Evolutionary conservation across 2,888 invertebrate genomes (phyloP), one percentile per base, ranked within the genome.

Genomic region (Lasioglossum oenotherae): DNA sequence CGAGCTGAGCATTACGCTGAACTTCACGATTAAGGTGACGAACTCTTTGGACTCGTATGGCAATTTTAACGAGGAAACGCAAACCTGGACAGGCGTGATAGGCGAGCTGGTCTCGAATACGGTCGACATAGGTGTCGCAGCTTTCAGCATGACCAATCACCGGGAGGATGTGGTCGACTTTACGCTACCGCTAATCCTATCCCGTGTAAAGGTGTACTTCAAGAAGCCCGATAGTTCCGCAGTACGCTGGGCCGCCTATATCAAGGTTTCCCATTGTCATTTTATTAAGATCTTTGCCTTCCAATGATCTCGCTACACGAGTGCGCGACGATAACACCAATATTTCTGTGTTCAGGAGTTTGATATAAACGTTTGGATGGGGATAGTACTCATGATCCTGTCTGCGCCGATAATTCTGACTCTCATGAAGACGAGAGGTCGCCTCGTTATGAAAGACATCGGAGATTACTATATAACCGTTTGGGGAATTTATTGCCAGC

Each of bases 401-500:
- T 46, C 71, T 0, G 53, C 82, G 31, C 90, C 92, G 67, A 83
- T 92, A n/a, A 14, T 90, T 4, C 35, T 92, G 74, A 89, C 90
- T 8, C 0, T 91, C 8, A 88, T 92, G 31, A 90, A 89, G 38
- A 84, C 87, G 31, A 86, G 74, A 41, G 81, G 85, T n/a, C 64
- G 46, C 1, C 27, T 92, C 14, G 69, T 38, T 1, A 38, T 76
- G 16, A 64, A 46, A 6, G 19, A 87, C 3, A 27, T 93, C 41
- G 53, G 75, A 0, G 92, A 92, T 6, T 88, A 91, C 71, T 92
- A 91, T 71, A 85, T 91, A n/a, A 46, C 85, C 60, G 88, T 93
- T 35, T 93, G 92, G 92, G 93, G 94, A 8, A 92, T 94, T 74
- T 94, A 91, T 81, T 94, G 94, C 78, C 93, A 94, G 75, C 94